A percentile compares a stretch with the other conserved stretches of the same genome.
Conservation (phyloP, 2,797 vertebrate species). For the Rhynchonycteris naso region DNA sequence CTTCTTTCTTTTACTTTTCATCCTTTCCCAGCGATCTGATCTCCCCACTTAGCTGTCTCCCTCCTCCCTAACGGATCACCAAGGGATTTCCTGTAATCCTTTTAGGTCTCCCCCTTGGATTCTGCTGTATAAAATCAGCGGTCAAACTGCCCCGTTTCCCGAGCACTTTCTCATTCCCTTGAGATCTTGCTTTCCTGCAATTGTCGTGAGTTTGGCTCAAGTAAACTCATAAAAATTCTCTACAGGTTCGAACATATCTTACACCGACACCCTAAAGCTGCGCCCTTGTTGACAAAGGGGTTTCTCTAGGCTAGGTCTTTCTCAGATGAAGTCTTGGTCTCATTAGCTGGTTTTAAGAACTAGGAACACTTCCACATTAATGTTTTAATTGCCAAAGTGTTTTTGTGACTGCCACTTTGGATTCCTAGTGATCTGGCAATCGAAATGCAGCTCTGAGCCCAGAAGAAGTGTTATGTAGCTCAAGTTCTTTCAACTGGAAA, state of each 20-base stretch:
- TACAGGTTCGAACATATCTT: background rate
- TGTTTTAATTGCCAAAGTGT: background rate
- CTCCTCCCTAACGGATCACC: background rate
- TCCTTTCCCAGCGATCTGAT: background rate
- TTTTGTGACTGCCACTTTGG: background rate
- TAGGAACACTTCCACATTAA: background rate
- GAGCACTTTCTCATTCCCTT: background rate
- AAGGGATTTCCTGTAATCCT: background rate
- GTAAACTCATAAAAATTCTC: background rate
- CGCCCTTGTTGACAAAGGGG: background rate
- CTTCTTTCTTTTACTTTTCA: background rate
- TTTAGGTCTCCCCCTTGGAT: background rate
- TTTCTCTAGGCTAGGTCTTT: background rate
- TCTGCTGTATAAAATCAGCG: background rate
- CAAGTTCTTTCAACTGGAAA: background rate
- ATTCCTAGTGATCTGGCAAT: background rate
- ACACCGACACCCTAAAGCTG: background rate
- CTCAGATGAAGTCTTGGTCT: background rate
- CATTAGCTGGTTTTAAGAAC: conserved; percentile 3
- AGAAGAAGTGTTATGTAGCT: background rate
- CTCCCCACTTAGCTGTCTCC: background rate
- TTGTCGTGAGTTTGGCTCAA: background rate
- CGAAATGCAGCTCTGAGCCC: background rate
- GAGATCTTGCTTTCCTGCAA: background rate
- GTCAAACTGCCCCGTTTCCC: background rate